Evolutionary conservation across 2,113 vertebrate genomes (phyloP), one percentile per base, ranked within the genome.

Genomic region (Donacobius atricapilla): DNA sequence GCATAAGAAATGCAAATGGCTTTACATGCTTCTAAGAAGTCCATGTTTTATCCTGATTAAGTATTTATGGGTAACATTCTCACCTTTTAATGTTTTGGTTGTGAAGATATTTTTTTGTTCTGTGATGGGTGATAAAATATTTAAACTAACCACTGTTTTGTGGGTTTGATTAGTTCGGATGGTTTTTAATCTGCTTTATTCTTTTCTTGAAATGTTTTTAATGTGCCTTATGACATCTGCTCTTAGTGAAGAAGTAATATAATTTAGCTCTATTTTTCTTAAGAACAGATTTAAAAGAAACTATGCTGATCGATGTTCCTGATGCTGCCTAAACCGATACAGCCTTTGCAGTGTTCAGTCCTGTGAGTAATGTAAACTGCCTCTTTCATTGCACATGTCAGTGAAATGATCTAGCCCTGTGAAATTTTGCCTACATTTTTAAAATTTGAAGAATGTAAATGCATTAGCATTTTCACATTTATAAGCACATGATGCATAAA

Each of bases 211-310:
- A 89, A 44, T 96, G 33, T 64, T 83, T 93, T 39, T 44, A 88
- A 94, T 85, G 27, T 66, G 76, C 19, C 35, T 40, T 15, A 37
- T 86, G 83, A 66, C 23, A 96, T 54, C 35, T 96, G 68, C 35
- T 93, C 33, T 78, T 94, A 83, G 18, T 73, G 16, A 3, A 76
- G 44, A 58, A 76, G 13, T 15, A 77, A 73, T 27, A 53, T 27
- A 57, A 90, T 97, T 93, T 51, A 83, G n/a, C 30, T 88, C 48
- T 95, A 85, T 90, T 94, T 94, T 92, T 50, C 57, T 77, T 57
- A 89, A 58, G 20, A 92, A 45, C 13, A 82, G 37, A 89, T 51
- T 90, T 63, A 63, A 97, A 96, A 96, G 27, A 87, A 97, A 89
- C 44, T 0, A 44, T 94, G 27, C 13, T 85, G 42, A 91, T 71